These are phyloP conservation scores for Lithobates sylvaticus DNA, from an alignment of 2,797 vertebrate species.

Conservation along the genomic window DNA sequence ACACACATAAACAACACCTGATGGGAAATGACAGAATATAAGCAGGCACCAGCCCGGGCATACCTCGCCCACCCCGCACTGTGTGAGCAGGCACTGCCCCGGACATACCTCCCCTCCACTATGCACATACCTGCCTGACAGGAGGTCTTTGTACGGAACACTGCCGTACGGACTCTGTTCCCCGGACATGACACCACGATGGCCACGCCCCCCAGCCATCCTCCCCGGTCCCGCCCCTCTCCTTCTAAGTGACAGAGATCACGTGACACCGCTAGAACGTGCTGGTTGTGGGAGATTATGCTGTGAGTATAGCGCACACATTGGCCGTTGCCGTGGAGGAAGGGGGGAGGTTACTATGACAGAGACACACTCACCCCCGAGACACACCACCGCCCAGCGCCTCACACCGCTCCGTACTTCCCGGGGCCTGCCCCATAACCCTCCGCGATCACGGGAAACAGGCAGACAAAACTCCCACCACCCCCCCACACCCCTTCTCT, in stretches of 20 bases:
- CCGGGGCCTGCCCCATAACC: too few relatives aligned
- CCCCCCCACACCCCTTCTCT: too few relatives aligned
- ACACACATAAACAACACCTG: neutral
- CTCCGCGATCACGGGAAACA: too few relatives aligned
- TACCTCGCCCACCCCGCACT: too few relatives aligned
- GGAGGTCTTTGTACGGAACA: neutral
- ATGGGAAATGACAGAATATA: neutral
- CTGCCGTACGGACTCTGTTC: neutral
- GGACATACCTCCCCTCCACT: too few relatives aligned
- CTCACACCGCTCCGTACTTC: too few relatives aligned
- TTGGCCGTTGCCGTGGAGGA: neutral
- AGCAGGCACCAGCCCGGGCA: neutral
- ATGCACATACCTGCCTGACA: neutral
- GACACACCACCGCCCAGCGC: too few relatives aligned
- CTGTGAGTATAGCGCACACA: too few relatives aligned
- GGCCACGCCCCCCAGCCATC: neutral
- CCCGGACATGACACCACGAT: neutral
- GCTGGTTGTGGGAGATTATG: too few relatives aligned
- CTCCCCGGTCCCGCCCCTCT: neutral
- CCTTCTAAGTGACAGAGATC: too few relatives aligned
- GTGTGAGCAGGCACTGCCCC: neutral
- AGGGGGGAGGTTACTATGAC: conserved; percentile 12
- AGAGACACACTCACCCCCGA: conserved; percentile 56
- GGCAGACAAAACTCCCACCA: too few relatives aligned
- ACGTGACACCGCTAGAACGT: too few relatives aligned